Evolutionary conservation across 2,113 vertebrate genomes (phyloP).

Genomic region (Spea multiplicata): DNA sequence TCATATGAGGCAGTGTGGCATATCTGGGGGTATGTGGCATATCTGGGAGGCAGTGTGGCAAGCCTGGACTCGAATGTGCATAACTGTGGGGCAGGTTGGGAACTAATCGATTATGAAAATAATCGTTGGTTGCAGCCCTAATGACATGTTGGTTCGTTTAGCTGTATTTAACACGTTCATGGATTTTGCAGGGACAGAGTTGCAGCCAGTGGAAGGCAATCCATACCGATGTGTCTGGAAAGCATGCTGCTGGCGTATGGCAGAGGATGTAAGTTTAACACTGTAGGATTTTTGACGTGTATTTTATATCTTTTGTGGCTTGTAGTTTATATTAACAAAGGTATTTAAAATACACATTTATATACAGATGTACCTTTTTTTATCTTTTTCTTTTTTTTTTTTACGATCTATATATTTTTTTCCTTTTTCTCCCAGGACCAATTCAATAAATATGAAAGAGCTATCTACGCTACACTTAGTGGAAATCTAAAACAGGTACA

Average conservation of each 20-base stretch:
- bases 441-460: slow-evolving; percentile 86
- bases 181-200: slow-evolving; percentile 59
- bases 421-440: slow-evolving; percentile 73
- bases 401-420: neutral
- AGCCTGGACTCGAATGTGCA: too few relatives aligned
- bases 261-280: slow-evolving; percentile 80
- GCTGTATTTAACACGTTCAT: too few relatives aligned
- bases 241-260: slow-evolving; percentile 93
- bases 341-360: neutral
- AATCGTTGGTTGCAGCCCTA: too few relatives aligned
- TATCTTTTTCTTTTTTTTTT: too few relatives aligned
- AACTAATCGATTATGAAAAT: too few relatives aligned
- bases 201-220: slow-evolving; percentile 90
- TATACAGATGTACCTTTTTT: neutral
- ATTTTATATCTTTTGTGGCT: neutral
- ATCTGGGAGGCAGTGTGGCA: too few relatives aligned
- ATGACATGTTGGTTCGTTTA: too few relatives aligned
- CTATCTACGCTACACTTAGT: slow-evolving; percentile 91
- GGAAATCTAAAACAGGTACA: slow-evolving; percentile 93
- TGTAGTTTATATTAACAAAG: neutral
- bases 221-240: slow-evolving; percentile 94
- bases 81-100: too few relatives aligned
- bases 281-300: neutral
- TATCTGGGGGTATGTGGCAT: too few relatives aligned
- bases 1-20: too few relatives aligned